Evolutionary conservation across 2,797 vertebrate species (phyloP), one percentile per base, ranked within the genome.

Genomic region (Chaenodraco wilsoni): DNA sequence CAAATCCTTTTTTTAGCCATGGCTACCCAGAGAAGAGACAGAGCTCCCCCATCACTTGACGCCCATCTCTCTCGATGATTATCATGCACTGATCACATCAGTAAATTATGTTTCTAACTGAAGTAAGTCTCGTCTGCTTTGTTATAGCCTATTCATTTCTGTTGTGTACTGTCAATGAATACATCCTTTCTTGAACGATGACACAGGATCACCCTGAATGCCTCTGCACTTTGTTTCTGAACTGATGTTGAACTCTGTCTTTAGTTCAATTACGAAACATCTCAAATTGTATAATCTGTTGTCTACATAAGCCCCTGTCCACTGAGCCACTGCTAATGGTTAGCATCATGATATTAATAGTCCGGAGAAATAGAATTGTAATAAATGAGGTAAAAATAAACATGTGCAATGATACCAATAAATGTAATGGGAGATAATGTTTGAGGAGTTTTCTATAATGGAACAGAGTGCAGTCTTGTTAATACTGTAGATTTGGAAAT

Each of bases 391-490:
- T 51, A 16, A 13, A 66, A 40, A 69, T 58, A 56, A 66, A 65
- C 41, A 14, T 33, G n/a, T 74, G 52, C 21, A 41, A 41, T 11
- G 41, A 74, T 63, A 65, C 62, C 7, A 51, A 63, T 40, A 72
- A 31, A 70, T 55, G 15, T 68, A 71, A 21, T 14, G 23, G 49
- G 43, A 67, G 43, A 70, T 74, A 16, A 44, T 37, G 37, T 48
- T 50, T 49, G 50, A 57, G 67, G 59, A 74, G n/a, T 58, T 19
- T 56, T 13, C 23, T 65, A 74, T 46, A 48, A 51, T 55, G 37
- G 31, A 75, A 76, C 19, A 63, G 46, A 2, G 33, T 88, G 72
- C 65, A 65, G 33, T 51, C 51, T 16, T 74, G 48, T 40, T 71
- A 61, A 79, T 57, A 46, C 51, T 45, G 43, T 62, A 66, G 62